These are phyloP conservation scores for Pogonognathellus flavescens DNA, from an alignment of 1,140 invertebrate species.

Conservation along the genomic window DNA sequence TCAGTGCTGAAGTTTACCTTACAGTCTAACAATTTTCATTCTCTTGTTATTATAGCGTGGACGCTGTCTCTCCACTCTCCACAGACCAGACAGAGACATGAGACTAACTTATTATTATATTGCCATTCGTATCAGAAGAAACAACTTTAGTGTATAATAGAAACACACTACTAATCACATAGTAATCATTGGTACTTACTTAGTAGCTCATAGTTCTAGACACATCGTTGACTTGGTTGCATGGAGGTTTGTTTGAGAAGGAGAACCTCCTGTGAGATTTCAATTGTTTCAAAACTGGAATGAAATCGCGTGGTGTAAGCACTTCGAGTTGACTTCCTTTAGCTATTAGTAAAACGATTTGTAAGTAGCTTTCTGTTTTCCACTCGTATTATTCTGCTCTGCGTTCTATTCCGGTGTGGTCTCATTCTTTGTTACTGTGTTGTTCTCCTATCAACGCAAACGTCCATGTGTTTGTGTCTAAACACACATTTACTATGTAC, in stretches of 20 bases:
- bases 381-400: too few species aligned
- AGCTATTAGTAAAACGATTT: slow-evolving; percentile 45
- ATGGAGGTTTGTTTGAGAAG: slow-evolving; percentile 3
- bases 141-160: not conserved
- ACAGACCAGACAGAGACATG: too few species aligned
- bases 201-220: slow-evolving; percentile 29
- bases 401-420: slow-evolving; percentile 13
- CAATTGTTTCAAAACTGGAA: slow-evolving; percentile 42
- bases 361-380: not conserved
- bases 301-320: slow-evolving; percentile 30
- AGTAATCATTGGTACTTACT: slow-evolving; percentile 27
- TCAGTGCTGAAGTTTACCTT: not conserved
- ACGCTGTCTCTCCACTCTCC: slow-evolving; percentile 3
- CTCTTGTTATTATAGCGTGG: not conserved
- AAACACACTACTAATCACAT: slow-evolving; percentile 22
- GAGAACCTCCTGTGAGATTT: slow-evolving; percentile 48
- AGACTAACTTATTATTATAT: slow-evolving; percentile 24
- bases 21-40: not conserved
- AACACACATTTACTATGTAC: not conserved
- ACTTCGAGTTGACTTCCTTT: slow-evolving; percentile 38
- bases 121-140: not conserved
- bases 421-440: not conserved
- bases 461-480: not conserved
- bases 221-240: slow-evolving; percentile 38
- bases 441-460: not conserved